Evolutionary conservation across 2,888 invertebrate species (phyloP).

Genomic region (Rotaria magnacalcarata): DNA sequence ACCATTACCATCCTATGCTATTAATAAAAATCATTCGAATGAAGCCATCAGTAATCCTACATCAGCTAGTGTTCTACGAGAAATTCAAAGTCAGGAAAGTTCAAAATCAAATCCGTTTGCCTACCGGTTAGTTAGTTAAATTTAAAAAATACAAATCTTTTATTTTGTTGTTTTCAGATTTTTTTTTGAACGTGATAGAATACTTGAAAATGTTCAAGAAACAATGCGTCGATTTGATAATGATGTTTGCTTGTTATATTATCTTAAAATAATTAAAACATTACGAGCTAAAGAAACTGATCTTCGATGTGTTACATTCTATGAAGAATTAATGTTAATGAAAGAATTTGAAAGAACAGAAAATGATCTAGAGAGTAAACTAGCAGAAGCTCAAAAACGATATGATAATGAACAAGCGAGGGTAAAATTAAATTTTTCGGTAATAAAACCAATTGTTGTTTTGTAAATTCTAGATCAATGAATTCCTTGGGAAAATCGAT

Average conservation of each 20-base stretch:
- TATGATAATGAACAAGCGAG: conserved; percentile 57
- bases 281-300: conserved; percentile 58
- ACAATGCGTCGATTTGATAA: conserved; percentile 68
- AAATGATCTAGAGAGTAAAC: conserved; percentile 55
- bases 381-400: conserved; percentile 55
- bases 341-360: conserved; percentile 59
- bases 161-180: conserved; percentile 48
- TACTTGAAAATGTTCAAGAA: conserved; percentile 65
- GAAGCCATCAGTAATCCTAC: neutral
- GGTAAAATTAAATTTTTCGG: conserved; percentile 49
- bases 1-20: neutral
- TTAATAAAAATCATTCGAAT: neutral
- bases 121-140: neutral
- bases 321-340: conserved; percentile 58
- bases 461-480: conserved; percentile 51
- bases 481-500: conserved; percentile 55
- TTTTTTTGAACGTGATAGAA: conserved; percentile 64
- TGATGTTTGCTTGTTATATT: conserved; percentile 54
- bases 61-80: neutral
- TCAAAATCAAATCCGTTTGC: neutral
- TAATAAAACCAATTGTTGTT: neutral
- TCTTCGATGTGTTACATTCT: conserved; percentile 57
- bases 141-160: too few relatives aligned
- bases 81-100: neutral
- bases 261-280: conserved; percentile 57